These are phyloP conservation scores for Protonibea diacanthus DNA, from an alignment of 2,797 vertebrate genomes.

Conservation along the genomic window DNA sequence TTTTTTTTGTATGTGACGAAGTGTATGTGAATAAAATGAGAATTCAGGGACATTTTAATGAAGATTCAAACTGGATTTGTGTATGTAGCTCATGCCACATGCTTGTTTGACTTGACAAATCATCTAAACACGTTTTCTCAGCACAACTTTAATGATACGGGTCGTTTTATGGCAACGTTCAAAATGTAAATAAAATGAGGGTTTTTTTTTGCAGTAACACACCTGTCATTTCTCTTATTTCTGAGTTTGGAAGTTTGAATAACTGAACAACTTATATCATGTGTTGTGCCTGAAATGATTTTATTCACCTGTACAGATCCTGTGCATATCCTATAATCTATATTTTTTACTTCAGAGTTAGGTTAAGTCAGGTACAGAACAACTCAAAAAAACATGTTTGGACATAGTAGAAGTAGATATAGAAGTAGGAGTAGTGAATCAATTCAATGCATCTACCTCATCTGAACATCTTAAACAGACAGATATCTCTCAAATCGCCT, in stretches of 20 bases:
- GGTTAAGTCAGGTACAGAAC: not conserved
- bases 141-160: constrained; percentile 65
- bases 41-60: constrained; percentile 75
- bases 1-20: constrained; percentile 80
- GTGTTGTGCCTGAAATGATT: not conserved
- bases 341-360: not conserved
- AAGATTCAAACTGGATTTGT: constrained; percentile 49
- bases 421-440: no score
- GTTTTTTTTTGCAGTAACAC: constrained; percentile 68
- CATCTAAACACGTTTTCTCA: constrained; percentile 50
- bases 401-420: no score
- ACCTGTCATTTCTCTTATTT: constrained; percentile 52
- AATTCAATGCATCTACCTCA: no score
- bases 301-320: not conserved
- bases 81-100: constrained; percentile 41
- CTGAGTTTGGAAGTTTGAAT: not conserved
- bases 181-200: constrained; percentile 85
- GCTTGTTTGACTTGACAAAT: constrained; percentile 64
- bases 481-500: not conserved
- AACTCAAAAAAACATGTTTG: no score
- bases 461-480: no score
- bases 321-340: not conserved
- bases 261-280: not conserved
- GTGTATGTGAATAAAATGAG: constrained; percentile 82
- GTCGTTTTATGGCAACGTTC: constrained; percentile 76